phyloP scores from a whole-genome alignment of 2,888 invertebrate species.

The Branchellion lobata region DNA sequence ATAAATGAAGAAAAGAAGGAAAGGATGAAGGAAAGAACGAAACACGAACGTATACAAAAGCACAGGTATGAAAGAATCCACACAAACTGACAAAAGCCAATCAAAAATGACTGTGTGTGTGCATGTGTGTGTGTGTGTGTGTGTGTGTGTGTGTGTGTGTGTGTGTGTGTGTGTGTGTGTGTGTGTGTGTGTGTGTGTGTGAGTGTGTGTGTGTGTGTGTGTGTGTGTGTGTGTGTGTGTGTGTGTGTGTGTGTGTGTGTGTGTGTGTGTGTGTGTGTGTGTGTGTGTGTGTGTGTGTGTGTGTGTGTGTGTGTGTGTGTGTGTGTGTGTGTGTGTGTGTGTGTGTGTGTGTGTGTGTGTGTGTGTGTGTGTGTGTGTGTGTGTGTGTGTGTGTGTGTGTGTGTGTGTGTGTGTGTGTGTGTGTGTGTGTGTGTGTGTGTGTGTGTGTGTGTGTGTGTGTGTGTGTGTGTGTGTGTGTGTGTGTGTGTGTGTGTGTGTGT shows the following conservation, averaged over 20 bases:
- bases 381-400: conserved; percentile 43
- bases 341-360: conserved; percentile 28
- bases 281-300: background rate
- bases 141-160: conserved; percentile 21
- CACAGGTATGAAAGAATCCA: background rate
- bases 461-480: conserved; percentile 13
- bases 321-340: background rate
- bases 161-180: conserved; percentile 17
- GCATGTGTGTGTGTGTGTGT: conserved; percentile 37
- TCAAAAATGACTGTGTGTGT: background rate
- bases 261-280: background rate
- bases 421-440: conserved; percentile 31
- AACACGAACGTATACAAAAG: no score
- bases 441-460: conserved; percentile 26
- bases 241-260: background rate
- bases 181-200: conserved; percentile 11
- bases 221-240: conserved; percentile 1
- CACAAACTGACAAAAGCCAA: background rate
- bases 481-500: conserved; percentile 22
- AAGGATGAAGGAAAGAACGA: no score
- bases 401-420: conserved; percentile 38
- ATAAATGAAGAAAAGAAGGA: no score
- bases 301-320: background rate
- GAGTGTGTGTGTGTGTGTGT: conserved; percentile 8
- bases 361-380: conserved; percentile 44